These are phyloP conservation scores for Sinella curviseta DNA, from an alignment of 1,140 invertebrate species.

Conservation along the genomic window DNA sequence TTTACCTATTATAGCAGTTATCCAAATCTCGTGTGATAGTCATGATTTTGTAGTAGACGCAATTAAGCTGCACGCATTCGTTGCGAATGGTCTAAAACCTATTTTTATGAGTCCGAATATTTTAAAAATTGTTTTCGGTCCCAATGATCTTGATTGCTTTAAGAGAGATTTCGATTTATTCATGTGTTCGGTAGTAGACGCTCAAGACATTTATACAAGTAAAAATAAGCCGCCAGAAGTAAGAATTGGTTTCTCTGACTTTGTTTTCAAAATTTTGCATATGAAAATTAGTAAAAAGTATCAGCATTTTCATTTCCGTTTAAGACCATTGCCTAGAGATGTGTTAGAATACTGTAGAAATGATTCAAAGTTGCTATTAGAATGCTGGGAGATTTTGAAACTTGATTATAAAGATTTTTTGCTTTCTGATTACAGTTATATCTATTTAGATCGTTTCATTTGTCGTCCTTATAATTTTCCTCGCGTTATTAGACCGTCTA, in stretches of 20 bases:
- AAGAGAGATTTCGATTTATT: neutral
- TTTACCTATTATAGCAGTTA: neutral
- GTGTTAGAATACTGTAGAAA: neutral
- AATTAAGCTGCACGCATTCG: neutral
- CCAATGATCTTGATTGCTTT: neutral
- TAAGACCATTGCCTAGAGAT: neutral
- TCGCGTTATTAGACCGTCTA: neutral
- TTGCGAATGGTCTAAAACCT: neutral
- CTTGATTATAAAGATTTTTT: neutral
- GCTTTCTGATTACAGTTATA: neutral
- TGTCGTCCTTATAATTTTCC: neutral
- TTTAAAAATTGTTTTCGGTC: neutral
- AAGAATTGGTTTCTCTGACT: neutral
- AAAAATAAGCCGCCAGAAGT: no score
- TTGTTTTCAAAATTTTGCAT: neutral
- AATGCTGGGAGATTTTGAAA: neutral
- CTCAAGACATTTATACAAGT: neutral
- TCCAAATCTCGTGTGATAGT: neutral
- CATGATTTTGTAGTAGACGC: constrained; percentile 2
- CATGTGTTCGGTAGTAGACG: neutral
- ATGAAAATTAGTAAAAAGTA: neutral
- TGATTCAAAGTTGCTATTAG: neutral
- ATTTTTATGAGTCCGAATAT: neutral
- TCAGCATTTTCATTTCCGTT: neutral
- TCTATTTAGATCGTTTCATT: neutral